A percentile compares a stretch with the other conserved stretches of the same genome.
These are phyloP conservation scores for Vultur gryphus DNA, from an alignment of 2,797 vertebrate species.

Conservation along the genomic window DNA sequence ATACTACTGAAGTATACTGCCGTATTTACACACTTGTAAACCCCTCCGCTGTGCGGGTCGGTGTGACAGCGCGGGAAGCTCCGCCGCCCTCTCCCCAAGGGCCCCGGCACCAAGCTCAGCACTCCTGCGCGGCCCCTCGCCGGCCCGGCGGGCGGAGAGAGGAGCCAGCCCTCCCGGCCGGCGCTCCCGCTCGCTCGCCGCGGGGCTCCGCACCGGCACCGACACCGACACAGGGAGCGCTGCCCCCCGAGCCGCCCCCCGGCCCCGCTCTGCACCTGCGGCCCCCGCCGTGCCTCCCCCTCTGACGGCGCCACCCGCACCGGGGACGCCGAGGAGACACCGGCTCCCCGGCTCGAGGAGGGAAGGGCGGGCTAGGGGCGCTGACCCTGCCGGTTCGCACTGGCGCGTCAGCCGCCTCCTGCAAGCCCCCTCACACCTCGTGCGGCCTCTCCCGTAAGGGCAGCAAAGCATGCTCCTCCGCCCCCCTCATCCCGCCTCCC, in stretches of 20 bases:
- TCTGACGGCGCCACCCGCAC: neutral
- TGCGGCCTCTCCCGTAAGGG: neutral
- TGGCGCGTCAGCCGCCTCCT: neutral
- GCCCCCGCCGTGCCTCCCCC: neutral
- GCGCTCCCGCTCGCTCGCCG: neutral
- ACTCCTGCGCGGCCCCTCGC: neutral
- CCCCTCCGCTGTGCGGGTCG: neutral
- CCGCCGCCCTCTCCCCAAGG: neutral
- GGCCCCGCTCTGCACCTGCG: neutral
- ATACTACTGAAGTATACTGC: accelerated
- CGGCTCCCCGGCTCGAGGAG: neutral
- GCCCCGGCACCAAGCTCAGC: neutral
- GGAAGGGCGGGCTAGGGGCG: neutral
- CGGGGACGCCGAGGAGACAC: neutral
- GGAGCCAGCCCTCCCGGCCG: no score
- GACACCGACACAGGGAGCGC: neutral
- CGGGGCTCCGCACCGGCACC: neutral
- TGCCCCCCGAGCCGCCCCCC: no score
- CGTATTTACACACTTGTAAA: neutral
- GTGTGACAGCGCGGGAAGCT: neutral
- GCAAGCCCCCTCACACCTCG: neutral
- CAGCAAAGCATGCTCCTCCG: neutral
- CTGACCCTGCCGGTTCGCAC: neutral
- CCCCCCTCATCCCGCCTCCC: no score
- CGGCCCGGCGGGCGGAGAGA: neutral